phyloP scores from a whole-genome alignment of 2,797 vertebrate genomes.

The Silurus aristotelis region DNA sequence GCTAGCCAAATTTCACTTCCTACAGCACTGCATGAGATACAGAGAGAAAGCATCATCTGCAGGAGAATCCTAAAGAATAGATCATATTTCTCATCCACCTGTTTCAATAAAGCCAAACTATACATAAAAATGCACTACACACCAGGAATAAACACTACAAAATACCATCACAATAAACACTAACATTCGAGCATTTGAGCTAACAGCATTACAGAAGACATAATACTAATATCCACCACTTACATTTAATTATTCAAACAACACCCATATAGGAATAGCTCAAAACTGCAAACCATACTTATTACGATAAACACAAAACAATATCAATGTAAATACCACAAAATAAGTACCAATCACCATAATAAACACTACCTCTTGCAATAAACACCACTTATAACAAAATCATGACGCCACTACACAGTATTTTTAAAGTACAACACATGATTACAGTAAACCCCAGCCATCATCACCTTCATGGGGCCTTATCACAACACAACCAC shows the following conservation, averaged over 20 bases:
- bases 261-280: background rate
- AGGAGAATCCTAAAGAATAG: conserved; percentile 15
- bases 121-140: background rate
- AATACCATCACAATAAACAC: background rate
- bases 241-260: background rate
- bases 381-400: background rate
- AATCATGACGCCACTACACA: background rate
- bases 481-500: too few species aligned
- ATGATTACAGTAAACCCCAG: background rate
- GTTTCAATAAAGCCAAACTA: background rate
- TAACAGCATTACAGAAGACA: background rate
- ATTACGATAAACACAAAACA: background rate
- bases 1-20: conserved; percentile 1
- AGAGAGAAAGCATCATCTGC: conserved; percentile 9
- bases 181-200: background rate
- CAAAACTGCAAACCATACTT: background rate
- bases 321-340: background rate
- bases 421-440: background rate
- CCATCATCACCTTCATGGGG: background rate
- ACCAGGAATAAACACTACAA: background rate
- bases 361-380: background rate
- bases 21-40: conserved; percentile 27
- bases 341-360: background rate
- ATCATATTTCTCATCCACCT: conserved; percentile 22
- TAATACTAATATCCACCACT: background rate